Base-by-base conservation (phyloP, 1,140 invertebrate species). In the Tetragnatha versicolor region DNA sequence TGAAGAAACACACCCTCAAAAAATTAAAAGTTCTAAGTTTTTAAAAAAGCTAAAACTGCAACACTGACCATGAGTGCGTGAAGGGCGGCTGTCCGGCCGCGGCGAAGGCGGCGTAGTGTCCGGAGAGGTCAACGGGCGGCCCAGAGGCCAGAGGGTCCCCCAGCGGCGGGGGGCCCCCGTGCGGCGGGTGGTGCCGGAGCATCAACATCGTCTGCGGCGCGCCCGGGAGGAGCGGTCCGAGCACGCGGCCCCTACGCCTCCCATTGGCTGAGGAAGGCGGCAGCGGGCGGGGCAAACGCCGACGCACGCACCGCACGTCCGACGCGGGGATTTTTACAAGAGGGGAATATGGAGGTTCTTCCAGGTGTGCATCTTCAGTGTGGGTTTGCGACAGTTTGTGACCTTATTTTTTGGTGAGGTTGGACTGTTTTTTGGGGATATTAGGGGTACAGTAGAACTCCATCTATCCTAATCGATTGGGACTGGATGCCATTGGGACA, bases 31-130 rank as follows among this genome's bases (percentile, higher is more conserved):
- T n/a, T 45, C 1, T 1, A n/a, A 45, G 42, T n/a, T 12, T 10
- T 45, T 45, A 2, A 12, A 22, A 7, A 53, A 53, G 27, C 3
- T 14, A 45, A 45, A 45, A 45, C 42, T n/a, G n/a, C n/a, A n/a
- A 6, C 37, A 70, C 78, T 79, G n/a, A 79, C 78, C 78, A 79
- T 22, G 78, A 79, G 35, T 79, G 78, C 31, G 66, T 72, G 47
- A 79, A 79, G 37, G 78, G 78, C 10, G 78, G 58, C 35, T 79
- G 78, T n/a, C 68, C 78, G 20, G 77, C 66, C n/a, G n/a, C n/a
- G 12, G 63, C 61, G 20, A 69, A 68, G 20, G 76, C 73, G 4
- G 73, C 63, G 27, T 79, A 68, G 53, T 79, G 65, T 4, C 76
- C 76, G 14, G 76, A 68, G n/a, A 69, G 31, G 31, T 77, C 73